Base-by-base conservation (phyloP, 2,888 invertebrate species). In the Cynaeus angustus region DNA sequence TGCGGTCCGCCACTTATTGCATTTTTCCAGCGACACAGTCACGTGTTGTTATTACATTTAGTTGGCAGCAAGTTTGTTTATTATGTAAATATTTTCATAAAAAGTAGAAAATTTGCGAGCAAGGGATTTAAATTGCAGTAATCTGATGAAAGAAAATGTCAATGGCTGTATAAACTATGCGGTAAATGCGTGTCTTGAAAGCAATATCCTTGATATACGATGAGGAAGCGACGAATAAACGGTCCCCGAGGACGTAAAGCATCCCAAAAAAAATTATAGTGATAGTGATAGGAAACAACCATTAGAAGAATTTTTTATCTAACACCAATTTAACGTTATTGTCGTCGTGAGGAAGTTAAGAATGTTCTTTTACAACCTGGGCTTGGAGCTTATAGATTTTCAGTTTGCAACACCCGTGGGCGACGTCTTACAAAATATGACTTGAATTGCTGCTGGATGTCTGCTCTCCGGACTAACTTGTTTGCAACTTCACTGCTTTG, bases 401-500 rank as follows among this genome's bases (percentile, higher is more conserved):
- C 64, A 64, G 64, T 64, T 64, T 64, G 64, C 64, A 64, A 43
- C 64, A 64, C 52, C 64, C 64, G 64, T 26, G 52, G 64, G 64
- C 64, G 64, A 64, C 64, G 30, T 64, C 14, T 43, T 64, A 64
- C 53, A 43, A 64, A 64, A 64, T 64, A 64, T 43, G 64, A 52
- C 64, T 10, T 21, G 43, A 64, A 64, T 64, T 45, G 53, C 53
- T 21, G 53, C 43, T 48, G 48, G 30, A 46, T 38, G 26, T 59
- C 59, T 45, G 48, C 41, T 53, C 52, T 53, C 53, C 52, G 41
- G 43, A 43, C 43, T 10, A 53, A 64, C 64, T 53, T 64, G 64
- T 53, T 64, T 53, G 64, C 45, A 64, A 64, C 64, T 64, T 64
- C 45, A 53, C 41, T 50, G 62, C 50, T 50, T 62, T 59, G 59